phyloP scores from a whole-genome alignment of 1,140 invertebrate genomes.

The Hetaerina americana region DNA sequence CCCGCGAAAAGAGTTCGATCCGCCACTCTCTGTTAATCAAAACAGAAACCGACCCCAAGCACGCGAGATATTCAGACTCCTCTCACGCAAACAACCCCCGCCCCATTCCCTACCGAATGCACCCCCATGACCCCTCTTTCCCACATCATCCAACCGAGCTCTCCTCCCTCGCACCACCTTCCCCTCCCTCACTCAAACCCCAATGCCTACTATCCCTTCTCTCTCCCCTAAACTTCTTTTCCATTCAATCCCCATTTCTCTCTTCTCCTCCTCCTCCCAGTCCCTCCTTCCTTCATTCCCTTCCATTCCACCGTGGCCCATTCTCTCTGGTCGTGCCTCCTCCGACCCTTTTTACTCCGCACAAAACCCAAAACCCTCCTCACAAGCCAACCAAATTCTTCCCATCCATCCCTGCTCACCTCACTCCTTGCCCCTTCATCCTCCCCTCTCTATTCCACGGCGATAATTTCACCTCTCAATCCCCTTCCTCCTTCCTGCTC shows the following conservation, averaged over 20 bases:
- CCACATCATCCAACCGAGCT: no score
- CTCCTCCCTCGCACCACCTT: neutral
- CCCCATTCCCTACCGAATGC: neutral
- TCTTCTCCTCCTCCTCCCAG: neutral
- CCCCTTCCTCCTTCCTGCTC: no score
- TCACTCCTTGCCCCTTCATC: no score
- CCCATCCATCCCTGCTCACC: no score
- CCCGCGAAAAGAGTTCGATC: neutral
- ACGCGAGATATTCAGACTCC: neutral
- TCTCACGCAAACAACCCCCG: neutral
- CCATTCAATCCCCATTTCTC: neutral
- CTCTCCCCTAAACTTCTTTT: neutral
- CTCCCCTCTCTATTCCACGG: no score
- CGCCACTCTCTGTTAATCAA: neutral
- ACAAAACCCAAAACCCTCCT: no score
- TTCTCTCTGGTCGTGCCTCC: no score
- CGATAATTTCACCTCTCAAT: no score
- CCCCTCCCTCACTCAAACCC: neutral
- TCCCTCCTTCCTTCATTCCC: neutral
- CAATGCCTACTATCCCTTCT: neutral
- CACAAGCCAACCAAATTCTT: no score
- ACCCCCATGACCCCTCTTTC: no score
- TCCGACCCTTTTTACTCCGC: no score
- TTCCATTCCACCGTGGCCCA: no score
- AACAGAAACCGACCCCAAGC: neutral